These are phyloP conservation scores for Gymnarchus niloticus DNA, from an alignment of 2,113 vertebrate genomes.

Conservation along the genomic window DNA sequence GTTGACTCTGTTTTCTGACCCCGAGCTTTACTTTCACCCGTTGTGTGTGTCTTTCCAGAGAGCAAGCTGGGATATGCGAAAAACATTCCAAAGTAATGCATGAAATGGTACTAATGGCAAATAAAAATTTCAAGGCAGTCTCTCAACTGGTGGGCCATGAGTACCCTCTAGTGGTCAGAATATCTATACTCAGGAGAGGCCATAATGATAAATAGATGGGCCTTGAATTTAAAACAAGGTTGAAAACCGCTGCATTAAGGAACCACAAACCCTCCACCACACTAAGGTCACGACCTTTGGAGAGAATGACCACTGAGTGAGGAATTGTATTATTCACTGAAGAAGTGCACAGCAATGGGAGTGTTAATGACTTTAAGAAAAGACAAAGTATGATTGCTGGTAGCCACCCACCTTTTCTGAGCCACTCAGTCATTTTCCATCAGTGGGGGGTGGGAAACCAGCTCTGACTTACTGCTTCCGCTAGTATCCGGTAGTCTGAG, in stretches of 20 bases:
- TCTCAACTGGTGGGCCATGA: no score
- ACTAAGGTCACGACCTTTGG: background rate
- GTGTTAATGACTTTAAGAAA: background rate
- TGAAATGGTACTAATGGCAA: background rate
- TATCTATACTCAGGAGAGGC: no score
- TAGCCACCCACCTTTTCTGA: constrained; percentile 74
- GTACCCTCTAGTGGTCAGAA: no score
- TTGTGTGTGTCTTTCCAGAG: no score
- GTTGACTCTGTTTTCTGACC: no score
- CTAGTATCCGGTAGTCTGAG: constrained; percentile 81
- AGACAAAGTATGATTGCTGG: background rate
- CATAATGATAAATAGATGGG: background rate
- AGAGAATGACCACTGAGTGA: no score
- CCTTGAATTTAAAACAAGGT: background rate
- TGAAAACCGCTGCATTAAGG: background rate
- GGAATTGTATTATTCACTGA: no score
- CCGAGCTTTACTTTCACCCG: no score
- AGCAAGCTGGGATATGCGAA: no score
- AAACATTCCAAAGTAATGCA: no score
- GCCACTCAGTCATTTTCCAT: constrained; percentile 92
- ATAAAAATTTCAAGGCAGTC: no score
- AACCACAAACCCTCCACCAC: no score
- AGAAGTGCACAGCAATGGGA: background rate
- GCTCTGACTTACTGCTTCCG: constrained; percentile 87
- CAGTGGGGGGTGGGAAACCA: constrained; percentile 90